A percentile compares a stretch with the other conserved stretches of the same genome.
Evolutionary conservation across 2,888 invertebrate genomes (phyloP).

Genomic region (Tuberolachnus salignus): DNA sequence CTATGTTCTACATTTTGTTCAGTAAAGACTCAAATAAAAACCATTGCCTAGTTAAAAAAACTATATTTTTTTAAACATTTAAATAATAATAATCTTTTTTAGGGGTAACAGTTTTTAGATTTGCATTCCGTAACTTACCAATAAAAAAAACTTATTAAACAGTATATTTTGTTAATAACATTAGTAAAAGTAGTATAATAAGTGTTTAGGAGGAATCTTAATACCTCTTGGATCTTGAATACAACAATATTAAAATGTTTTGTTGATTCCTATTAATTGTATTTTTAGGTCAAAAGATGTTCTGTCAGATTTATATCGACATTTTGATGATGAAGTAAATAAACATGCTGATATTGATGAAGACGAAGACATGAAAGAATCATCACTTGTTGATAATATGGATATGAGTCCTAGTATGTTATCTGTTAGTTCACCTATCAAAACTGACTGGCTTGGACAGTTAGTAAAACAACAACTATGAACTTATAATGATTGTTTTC

Average conservation of each 20-base stretch:
- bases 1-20: too few species aligned
- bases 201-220: too few species aligned
- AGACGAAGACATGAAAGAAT: conserved; percentile 27
- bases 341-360: conserved; percentile 6
- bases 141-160: too few species aligned
- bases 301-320: conserved; percentile 31
- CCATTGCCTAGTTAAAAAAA: too few species aligned
- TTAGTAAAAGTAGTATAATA: too few species aligned
- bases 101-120: too few species aligned
- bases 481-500: background rate
- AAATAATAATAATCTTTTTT: too few species aligned
- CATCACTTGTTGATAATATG: conserved; percentile 29
- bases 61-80: too few species aligned
- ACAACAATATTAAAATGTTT: background rate
- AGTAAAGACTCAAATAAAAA: too few species aligned
- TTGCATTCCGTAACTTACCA: too few species aligned
- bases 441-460: conserved; percentile 48
- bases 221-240: too few species aligned
- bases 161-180: too few species aligned
- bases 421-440: conserved; percentile 38
- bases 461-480: conserved; percentile 24
- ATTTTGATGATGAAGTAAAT: conserved; percentile 31
- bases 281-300: conserved; percentile 40
- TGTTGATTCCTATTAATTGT: background rate
- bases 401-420: conserved; percentile 51